These are phyloP conservation scores for Pheosia gnoma DNA, from an alignment of 2,888 invertebrate genomes.

Conservation along the genomic window DNA sequence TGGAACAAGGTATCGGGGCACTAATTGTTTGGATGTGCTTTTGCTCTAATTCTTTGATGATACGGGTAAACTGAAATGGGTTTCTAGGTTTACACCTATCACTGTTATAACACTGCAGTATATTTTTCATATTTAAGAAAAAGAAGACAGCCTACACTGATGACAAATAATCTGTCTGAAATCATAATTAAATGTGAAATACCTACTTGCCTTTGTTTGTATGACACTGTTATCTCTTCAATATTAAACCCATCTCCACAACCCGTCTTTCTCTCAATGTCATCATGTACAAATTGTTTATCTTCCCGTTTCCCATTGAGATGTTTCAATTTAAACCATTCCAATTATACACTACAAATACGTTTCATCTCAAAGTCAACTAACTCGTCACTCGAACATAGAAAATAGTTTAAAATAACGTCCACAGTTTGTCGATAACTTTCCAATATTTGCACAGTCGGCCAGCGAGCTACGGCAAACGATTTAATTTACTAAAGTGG, in stretches of 20 bases:
- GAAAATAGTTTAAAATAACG: constrained; percentile 1
- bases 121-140: no score
- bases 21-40: background rate
- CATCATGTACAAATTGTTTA: background rate
- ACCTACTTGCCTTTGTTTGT: no score
- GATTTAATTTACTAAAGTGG: constrained; percentile 71
- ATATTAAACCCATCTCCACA: no score
- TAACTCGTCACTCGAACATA: background rate
- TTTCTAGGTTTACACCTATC: no score
- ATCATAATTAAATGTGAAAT: no score
- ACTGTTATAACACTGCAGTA: no score
- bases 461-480: constrained; percentile 49
- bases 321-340: background rate
- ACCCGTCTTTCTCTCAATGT: no score
- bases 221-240: no score
- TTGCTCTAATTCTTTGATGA: background rate
- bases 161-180: no score
- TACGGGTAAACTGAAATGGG: no score
- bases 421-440: constrained; percentile 34
- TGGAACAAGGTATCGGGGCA: background rate
- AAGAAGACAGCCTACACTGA: no score
- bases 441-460: constrained; percentile 59
- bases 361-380: background rate
- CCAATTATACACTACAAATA: background rate
- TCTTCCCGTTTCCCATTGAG: background rate